Base-by-base conservation (phyloP, 2,113 vertebrate genomes). In the Oenanthe melanoleuca region DNA sequence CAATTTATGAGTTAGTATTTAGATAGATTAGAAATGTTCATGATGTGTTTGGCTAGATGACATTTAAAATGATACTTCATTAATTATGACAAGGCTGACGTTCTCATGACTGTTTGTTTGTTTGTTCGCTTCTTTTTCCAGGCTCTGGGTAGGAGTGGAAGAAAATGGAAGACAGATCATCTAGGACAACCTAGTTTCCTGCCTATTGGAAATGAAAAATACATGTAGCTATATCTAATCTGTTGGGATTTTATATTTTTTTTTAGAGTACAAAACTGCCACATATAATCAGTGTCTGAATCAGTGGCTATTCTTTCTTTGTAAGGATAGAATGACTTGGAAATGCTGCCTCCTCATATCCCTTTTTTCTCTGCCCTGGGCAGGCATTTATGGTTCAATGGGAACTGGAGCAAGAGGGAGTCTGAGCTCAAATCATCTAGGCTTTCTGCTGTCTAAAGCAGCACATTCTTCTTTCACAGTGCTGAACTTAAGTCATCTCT, bases 221-320 rank as follows among this genome's bases (percentile, higher is more conserved):
- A 78, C 26, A 56, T 81, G 65, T 50, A 74, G 53, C 49, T 86
- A 8, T 63, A 81, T 31, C 60, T 74, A 71, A 92, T 84, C 69
- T 94, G 31, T 40, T 8, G 24, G 56, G 77, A 67, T 81, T 74
- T 80, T 86, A 3, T 34, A n/a, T 65, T 56, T 57, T n/a, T 74
- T 74, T 92, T 44, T 57, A 24, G 14, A 40, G 22, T 86, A 86
- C 28, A 91, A 75, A 96, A 40, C 77, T 89, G 80, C 61, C 95
- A 91, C 0, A 0, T 86, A 72, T 40, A 91, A 95, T 96, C 95
- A 95, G 70, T 34, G 15, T 87, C 83, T 95, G 73, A 93, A 96
- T 95, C 94, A 95, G 77, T 75, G 80, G 65, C 69, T 78, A 95
- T 92, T 96, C 89, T 93, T 91, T 88, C 52, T 86, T 70, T 93